Evolutionary conservation across 1,140 invertebrate species (phyloP), one percentile per base, ranked within the genome.

Genomic region (Venturia canescens): DNA sequence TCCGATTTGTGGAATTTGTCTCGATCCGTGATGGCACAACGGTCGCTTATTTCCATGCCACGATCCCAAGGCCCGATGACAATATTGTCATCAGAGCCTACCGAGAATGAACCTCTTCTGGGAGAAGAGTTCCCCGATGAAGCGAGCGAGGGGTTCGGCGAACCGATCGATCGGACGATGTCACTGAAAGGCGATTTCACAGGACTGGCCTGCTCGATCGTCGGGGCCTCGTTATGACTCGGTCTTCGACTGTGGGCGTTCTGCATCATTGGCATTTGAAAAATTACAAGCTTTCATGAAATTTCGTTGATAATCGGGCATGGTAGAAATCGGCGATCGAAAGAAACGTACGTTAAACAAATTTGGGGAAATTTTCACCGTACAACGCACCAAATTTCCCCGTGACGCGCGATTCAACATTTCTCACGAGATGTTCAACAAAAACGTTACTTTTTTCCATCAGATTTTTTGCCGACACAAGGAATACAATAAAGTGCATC

Each of bases 111-210:
- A 53, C 23, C 34, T 48, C 57, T 29, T 15, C 21, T 50, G 6
- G 85, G 83, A n/a, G 86, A 82, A 9, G 86, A 86, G 1, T 86
- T 74, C 16, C 63, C 44, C 13, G 77, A 79, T 2, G 89, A 86
- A 27, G 85, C 71, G 1, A 78, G 21, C 1, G 81, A 84, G 3
- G 80, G 78, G 70, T 84, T 83, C 3, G 86, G 83, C 5, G 84
- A 84, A 9, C 57, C 82, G 27, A 84, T 83, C 5, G 86, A 87
- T 13, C 81, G 78, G 1, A 84, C 84, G 21, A 85, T 60, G 27
- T 87, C 88, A 79, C 86, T 88, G 29, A 82, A 80, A 44, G 82
- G 80, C 3, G 88, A 88, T 27, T 84, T 83, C 1, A 74, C 70
- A 11, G 85, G 86, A 66, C 85, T 90, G 0, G 27, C 21, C 9